Percentiles rank a stretch among this genome's conserved stretches.
Evolutionary conservation across 2,797 vertebrate genomes (phyloP).

Genomic region (Prunella strophiata): DNA sequence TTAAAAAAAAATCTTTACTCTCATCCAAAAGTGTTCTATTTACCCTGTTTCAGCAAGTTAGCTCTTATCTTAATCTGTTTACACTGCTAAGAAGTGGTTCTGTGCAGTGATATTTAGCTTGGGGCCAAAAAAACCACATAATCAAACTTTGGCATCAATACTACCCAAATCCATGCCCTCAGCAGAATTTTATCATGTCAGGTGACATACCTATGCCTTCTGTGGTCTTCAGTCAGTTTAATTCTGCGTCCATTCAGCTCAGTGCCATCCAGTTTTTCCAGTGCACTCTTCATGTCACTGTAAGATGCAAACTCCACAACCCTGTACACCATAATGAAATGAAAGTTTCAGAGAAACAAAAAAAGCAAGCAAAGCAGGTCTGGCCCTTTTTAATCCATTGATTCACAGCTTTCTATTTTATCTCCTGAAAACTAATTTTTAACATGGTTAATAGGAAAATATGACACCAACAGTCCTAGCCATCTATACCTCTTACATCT

Average conservation of each 20-base stretch:
- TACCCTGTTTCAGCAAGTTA: background rate
- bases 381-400: background rate
- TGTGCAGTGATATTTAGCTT: background rate
- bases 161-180: background rate
- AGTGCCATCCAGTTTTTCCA: conserved; percentile 89
- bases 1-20: background rate
- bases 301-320: conserved; percentile 93
- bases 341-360: background rate
- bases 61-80: conserved; percentile 23
- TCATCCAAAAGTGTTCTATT: background rate
- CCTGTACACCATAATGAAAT: conserved; percentile 62
- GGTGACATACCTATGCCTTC: conserved; percentile 80
- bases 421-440: background rate
- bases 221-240: conserved; percentile 90
- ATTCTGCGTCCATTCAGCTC: conserved; percentile 92
- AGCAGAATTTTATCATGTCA: conserved; percentile 16
- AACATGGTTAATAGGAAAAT: background rate
- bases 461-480: background rate
- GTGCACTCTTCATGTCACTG: conserved; percentile 92
- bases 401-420: background rate
- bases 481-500: background rate
- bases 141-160: background rate
- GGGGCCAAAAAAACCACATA: background rate
- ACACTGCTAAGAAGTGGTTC: background rate
- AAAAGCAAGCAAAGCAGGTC: background rate